A percentile compares a stretch with the other conserved stretches of the same genome.
Conservation (phyloP, 2,888 invertebrate species). For the Beris chalybata region DNA sequence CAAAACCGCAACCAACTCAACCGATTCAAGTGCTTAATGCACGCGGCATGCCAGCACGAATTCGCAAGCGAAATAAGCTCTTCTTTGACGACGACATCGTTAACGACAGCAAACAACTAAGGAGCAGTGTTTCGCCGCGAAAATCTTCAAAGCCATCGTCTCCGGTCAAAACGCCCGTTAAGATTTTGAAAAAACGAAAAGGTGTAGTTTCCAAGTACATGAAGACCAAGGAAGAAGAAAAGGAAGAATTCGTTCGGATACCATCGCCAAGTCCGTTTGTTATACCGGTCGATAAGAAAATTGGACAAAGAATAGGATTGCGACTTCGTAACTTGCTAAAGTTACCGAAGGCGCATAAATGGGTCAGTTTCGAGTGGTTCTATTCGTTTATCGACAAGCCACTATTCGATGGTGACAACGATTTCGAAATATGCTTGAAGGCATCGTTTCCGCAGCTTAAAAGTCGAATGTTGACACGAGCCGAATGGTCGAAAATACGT, state of each 20-base stretch:
- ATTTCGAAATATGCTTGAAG: conserved; percentile 89
- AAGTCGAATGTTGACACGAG: conserved; percentile 78
- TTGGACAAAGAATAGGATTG: conserved; percentile 88
- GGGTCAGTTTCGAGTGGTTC: conserved; percentile 99
- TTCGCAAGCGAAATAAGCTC: conserved; percentile 83
- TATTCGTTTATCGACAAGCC: conserved; percentile 97
- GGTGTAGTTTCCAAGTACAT: conserved; percentile 56
- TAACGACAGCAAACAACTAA: conserved; percentile 76
- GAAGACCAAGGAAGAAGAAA: conserved; percentile 46
- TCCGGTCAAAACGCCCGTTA: conserved; percentile 60
- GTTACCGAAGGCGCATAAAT: conserved; percentile 97
- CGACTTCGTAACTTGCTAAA: conserved; percentile 89
- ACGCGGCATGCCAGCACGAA: conserved; percentile 87
- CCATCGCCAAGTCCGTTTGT: conserved; percentile 39
- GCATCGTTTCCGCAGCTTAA: conserved; percentile 93
- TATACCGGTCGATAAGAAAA: conserved; percentile 74
- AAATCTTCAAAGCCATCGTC: conserved; percentile 58
- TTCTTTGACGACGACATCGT: conserved; percentile 90
- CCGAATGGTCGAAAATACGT: conserved; percentile 95
- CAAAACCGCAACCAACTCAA: conserved; percentile 68
- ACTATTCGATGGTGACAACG: conserved; percentile 93
- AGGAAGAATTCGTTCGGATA: conserved; percentile 29
- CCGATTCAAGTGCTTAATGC: conserved; percentile 82
- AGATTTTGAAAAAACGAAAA: conserved; percentile 57
- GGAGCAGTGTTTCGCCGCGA: conserved; percentile 56